Evolutionary conservation across 2,113 vertebrate species (phyloP).

Genomic region (Chlorodrepanis virens): DNA sequence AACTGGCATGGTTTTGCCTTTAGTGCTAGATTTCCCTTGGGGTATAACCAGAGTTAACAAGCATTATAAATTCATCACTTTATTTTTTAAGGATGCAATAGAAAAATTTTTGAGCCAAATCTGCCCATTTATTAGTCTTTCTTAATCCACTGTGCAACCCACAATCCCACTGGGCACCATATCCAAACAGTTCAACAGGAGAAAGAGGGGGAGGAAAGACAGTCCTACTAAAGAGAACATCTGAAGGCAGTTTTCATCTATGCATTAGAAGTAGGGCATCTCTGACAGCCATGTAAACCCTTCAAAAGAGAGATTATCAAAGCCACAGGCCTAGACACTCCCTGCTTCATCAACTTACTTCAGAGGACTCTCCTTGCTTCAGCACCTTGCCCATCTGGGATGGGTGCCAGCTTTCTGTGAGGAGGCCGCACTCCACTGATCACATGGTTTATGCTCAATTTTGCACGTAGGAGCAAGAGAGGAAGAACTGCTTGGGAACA

Average conservation of each 20-base stretch:
- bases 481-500: slow-evolving; percentile 56
- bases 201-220: neutral
- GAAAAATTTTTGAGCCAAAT: neutral
- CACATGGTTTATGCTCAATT: slow-evolving; percentile 59
- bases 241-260: neutral
- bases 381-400: slow-evolving; percentile 43
- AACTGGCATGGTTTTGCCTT: neutral
- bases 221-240: neutral
- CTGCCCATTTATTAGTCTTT: neutral
- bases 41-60: neutral
- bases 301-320: slow-evolving; percentile 45
- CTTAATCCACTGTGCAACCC: neutral
- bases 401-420: slow-evolving; percentile 5
- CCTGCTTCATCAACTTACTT: slow-evolving; percentile 33
- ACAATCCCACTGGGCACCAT: neutral
- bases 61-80: neutral
- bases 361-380: slow-evolving; percentile 45
- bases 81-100: neutral
- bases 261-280: neutral
- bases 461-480: slow-evolving; percentile 68
- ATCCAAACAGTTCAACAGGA: neutral
- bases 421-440: slow-evolving; percentile 8
- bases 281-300: neutral
- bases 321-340: slow-evolving; percentile 22
- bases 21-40: neutral